A percentile compares a stretch with the other conserved stretches of the same genome.
Evolutionary conservation across 2,888 invertebrate genomes (phyloP).

Genomic region (Digitonthophagus gazella): DNA sequence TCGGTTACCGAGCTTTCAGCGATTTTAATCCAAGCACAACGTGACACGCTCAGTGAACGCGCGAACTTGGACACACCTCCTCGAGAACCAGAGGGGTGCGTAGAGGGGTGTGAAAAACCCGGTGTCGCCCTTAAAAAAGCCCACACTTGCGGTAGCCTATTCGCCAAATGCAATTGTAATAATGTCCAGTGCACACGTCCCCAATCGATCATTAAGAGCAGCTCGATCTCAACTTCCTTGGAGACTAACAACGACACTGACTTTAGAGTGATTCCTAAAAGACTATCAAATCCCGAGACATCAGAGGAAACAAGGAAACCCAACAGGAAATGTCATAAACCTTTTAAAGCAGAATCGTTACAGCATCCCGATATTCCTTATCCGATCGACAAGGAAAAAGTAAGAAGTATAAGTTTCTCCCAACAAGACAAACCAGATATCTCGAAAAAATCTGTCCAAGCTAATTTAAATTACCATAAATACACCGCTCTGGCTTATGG

Average conservation of each 20-base stretch:
- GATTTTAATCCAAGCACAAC: constrained; percentile 42
- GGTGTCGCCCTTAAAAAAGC: constrained; percentile 43
- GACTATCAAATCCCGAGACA: constrained; percentile 38
- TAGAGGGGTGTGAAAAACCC: constrained; percentile 26
- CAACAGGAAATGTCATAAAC: neutral
- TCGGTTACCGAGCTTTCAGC: constrained; percentile 39
- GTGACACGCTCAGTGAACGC: constrained; percentile 36
- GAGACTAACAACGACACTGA: neutral
- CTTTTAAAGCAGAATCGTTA: constrained; percentile 34
- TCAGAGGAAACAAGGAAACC: constrained; percentile 19
- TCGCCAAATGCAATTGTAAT: constrained; percentile 50
- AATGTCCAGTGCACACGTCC: constrained; percentile 31
- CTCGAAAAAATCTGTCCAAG: constrained; percentile 30
- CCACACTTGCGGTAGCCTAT: constrained; percentile 51
- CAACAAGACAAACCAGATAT: constrained; percentile 24
- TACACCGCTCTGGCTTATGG: constrained; percentile 42
- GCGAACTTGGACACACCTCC: constrained; percentile 22
- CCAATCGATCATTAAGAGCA: constrained; percentile 33
- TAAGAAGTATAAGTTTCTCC: constrained; percentile 25
- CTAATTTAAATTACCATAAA: constrained; percentile 43
- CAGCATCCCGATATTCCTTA: constrained; percentile 49
- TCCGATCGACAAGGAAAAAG: constrained; percentile 39
- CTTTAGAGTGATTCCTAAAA: constrained; percentile 24
- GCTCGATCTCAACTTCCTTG: neutral
- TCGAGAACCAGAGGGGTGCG: constrained; percentile 24